phyloP scores from a whole-genome alignment of 2,797 vertebrate genomes.

The Microcaecilia unicolor region DNA sequence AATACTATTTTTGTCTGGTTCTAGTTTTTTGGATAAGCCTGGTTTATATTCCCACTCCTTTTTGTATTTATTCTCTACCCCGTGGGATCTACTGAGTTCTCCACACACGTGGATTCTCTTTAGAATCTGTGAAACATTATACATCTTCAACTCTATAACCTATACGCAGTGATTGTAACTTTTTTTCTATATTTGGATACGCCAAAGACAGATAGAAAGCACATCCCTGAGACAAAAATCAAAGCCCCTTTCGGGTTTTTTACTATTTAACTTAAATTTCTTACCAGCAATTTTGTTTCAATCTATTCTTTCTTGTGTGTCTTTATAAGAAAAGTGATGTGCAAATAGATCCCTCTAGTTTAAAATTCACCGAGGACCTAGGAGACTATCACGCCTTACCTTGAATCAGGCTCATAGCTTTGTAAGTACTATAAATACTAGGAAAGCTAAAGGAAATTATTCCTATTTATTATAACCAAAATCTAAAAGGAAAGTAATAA shows the following conservation, averaged over 20 bases:
- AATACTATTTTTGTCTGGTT: too few species aligned
- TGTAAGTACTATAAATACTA: constrained; percentile 21
- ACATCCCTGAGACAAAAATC: too few species aligned
- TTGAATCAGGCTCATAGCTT: constrained; percentile 15
- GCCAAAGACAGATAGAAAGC: too few species aligned
- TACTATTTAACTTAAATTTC: not conserved
- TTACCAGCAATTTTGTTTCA: constrained; percentile 3
- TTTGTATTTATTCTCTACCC: too few species aligned
- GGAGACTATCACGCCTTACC: too few species aligned
- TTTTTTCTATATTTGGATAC: too few species aligned
- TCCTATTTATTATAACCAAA: constrained; percentile 15
- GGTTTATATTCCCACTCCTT: too few species aligned
- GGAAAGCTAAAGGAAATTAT: constrained; percentile 9
- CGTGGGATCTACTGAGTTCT: too few species aligned
- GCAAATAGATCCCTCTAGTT: constrained; percentile 24
- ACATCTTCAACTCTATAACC: constrained; percentile 14
- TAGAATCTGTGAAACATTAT: too few species aligned
- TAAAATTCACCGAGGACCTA: constrained; percentile 7
- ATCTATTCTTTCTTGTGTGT: constrained; percentile 47
- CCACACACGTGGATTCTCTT: too few species aligned
- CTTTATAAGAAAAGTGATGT: constrained; percentile 33
- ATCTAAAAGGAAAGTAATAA: constrained; percentile 5
- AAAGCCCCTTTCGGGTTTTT: not conserved
- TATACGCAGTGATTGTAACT: too few species aligned
- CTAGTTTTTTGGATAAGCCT: too few species aligned